A percentile compares a stretch with the other conserved stretches of the same genome.
phyloP scores from a whole-genome alignment of 2,113 vertebrate species.

The Oryzias melastigma region DNA sequence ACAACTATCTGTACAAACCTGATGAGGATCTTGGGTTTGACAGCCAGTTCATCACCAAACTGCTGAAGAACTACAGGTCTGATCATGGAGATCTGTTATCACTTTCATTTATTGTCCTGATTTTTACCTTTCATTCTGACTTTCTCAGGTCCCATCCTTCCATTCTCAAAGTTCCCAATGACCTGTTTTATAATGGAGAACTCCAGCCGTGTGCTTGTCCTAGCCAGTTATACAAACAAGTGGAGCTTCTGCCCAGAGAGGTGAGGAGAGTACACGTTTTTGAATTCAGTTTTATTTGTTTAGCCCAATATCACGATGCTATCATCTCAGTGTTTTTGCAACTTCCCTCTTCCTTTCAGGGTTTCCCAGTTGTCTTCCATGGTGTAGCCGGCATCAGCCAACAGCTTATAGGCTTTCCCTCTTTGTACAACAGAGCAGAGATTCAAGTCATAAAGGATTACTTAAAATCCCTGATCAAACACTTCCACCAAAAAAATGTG shows the following conservation, averaged over 20 bases:
- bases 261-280: constrained; percentile 70
- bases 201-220: constrained; percentile 65
- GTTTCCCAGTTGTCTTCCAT: constrained; percentile 88
- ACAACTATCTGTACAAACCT: constrained; percentile 77
- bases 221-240: constrained; percentile 72
- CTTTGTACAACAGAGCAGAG: constrained; percentile 86
- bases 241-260: constrained; percentile 79
- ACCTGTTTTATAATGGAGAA: constrained; percentile 86
- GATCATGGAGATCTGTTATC: background rate
- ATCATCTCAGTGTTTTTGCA: too few species aligned
- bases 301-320: too few species aligned
- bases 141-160: constrained; percentile 81
- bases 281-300: too few species aligned
- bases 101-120: too few species aligned
- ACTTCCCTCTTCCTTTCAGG: constrained; percentile 62
- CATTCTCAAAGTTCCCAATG: constrained; percentile 84
- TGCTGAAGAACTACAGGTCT: constrained; percentile 90
- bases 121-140: background rate
- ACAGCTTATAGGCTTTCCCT: constrained; percentile 80
- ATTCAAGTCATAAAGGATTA: constrained; percentile 74
- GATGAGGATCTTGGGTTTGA: constrained; percentile 53
- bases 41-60: constrained; percentile 82
- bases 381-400: constrained; percentile 80
- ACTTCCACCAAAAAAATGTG: constrained; percentile 57
- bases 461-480: constrained; percentile 38